Evolutionary conservation across 2,797 vertebrate genomes (phyloP), one percentile per base, ranked within the genome.

Genomic region (Lithobates pipiens): DNA sequence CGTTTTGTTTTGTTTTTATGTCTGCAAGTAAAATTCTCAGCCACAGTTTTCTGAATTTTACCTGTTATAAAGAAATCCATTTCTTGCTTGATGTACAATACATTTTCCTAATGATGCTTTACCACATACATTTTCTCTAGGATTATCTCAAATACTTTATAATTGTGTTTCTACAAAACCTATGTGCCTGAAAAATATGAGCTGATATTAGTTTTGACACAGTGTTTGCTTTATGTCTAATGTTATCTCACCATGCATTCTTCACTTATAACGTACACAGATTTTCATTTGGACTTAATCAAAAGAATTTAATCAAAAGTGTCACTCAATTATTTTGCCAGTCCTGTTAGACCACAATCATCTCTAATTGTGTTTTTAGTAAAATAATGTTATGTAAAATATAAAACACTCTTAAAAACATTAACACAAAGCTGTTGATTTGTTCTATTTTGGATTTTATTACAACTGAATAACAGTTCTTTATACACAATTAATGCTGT

Each of bases 201-300:
- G 91, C 90, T 92, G 68, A 92, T 95, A 98, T 98, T 93, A 95
- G 91, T 92, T 96, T 95, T 96, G 97, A 97, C 98, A 96, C 92
- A 93, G 93, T 96, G 95, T 98, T 98, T 97, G 96, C 94, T 96
- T 94, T 94, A 92, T 94, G 97, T 98, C 96, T 94, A 94, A 94
- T 91, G 93, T 95, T 95, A 95, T 98, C 94, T 95, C 92, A 89
- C 80, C 85, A 91, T 92, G 94, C 95, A 97, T 98, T 98, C 97
- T 96, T 98, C 96, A 97, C 93, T 90, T 91, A 94, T 94, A 95
- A 95, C 94, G 93, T 93, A 94, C 93, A 94, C 94, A 93, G 92
- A 94, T 89, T 91, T 93, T 94, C 95, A 95, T 96, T 96, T 96
- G 95, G 94, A 94, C 94, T 92, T 95, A 94, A 95, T 95, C 92